These are phyloP conservation scores for Palythoa grandiflora DNA, from an alignment of 92 coral and sea anemone species.

Conservation along the genomic window DNA sequence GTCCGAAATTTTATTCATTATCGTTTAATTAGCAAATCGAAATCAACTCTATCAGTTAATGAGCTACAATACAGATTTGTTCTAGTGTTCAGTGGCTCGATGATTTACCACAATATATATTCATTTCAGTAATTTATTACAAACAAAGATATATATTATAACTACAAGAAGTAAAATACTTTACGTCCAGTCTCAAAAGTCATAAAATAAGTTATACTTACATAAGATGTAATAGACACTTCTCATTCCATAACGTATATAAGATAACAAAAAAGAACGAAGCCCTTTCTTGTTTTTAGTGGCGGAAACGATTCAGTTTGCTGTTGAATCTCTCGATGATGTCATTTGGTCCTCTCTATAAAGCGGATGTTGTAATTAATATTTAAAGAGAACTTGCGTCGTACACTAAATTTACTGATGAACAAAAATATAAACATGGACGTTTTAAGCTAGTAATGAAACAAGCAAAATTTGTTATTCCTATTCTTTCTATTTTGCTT, in stretches of 20 bases:
- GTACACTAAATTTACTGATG: conserved; percentile 14
- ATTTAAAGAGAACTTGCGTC: conserved; percentile 7
- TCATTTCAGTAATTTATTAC: not conserved
- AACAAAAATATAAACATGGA: not conserved
- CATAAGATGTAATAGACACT: not conserved
- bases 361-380: conserved; percentile 21
- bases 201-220: not conserved
- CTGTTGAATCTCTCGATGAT: conserved; percentile 10
- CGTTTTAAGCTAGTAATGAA: not conserved
- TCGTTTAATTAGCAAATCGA: not conserved
- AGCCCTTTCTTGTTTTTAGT: not conserved
- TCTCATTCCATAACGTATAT: conserved; percentile 15
- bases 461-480: too few relatives aligned
- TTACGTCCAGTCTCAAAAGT: not conserved
- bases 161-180: not conserved
- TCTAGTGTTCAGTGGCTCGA: not conserved
- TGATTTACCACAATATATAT: not conserved
- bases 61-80: not conserved
- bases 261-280: not conserved
- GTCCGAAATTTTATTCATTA: not conserved
- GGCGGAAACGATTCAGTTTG: not conserved
- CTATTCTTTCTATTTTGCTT: not conserved
- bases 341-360: conserved; percentile 9
- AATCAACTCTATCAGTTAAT: not conserved
- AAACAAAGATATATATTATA: not conserved